Conservation (phyloP, 2,113 vertebrate genomes). For the Ahaetulla prasina region DNA sequence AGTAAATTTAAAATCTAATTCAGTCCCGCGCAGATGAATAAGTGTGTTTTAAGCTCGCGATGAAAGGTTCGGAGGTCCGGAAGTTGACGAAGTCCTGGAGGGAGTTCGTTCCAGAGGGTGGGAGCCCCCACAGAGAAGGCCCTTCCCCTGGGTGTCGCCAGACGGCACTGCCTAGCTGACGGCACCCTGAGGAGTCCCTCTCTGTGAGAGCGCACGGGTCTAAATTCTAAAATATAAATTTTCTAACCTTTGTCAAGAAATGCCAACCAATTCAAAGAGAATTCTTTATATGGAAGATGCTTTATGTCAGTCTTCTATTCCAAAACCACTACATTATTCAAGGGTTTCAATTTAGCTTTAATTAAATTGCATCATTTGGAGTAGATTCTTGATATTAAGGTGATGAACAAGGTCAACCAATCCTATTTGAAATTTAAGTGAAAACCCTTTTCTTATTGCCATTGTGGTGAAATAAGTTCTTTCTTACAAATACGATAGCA, state of each 20-base stretch:
- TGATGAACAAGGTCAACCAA: background rate
- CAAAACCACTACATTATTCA: background rate
- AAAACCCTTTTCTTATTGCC: background rate
- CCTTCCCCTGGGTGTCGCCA: too few relatives aligned
- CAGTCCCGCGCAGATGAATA: too few relatives aligned
- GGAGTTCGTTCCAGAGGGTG: too few relatives aligned
- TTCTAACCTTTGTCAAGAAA: background rate
- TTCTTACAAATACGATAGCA: background rate
- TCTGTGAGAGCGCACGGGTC: too few relatives aligned
- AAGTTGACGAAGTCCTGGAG: too few relatives aligned
- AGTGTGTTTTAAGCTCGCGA: too few relatives aligned
- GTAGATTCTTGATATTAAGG: background rate
- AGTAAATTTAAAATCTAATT: too few relatives aligned
- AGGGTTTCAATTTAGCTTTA: background rate
- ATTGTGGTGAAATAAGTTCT: background rate
- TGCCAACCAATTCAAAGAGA: background rate
- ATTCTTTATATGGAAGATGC: background rate
- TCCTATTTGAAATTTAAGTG: background rate
- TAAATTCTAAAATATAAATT: too few relatives aligned
- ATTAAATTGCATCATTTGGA: background rate
- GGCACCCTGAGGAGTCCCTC: too few relatives aligned
- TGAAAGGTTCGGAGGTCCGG: too few relatives aligned
- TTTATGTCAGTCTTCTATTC: background rate
- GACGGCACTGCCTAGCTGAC: too few relatives aligned
- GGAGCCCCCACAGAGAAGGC: too few relatives aligned